Evolutionary conservation across 2,797 vertebrate species (phyloP).

Genomic region (Salmo trutta): DNA sequence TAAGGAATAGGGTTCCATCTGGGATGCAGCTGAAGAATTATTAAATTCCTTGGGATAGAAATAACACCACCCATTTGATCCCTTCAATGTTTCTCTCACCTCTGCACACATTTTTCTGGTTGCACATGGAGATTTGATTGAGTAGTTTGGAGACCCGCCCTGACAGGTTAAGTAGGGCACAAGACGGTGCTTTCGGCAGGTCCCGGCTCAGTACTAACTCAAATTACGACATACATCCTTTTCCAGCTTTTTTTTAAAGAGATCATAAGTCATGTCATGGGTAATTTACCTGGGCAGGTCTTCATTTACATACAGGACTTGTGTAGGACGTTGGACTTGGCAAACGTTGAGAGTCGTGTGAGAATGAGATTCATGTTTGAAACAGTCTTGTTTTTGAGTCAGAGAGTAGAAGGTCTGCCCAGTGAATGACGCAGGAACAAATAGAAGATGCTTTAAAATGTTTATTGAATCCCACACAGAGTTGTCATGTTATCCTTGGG

Average conservation of each 20-base stretch:
- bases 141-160: conserved; percentile 46
- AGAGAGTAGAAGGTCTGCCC: background rate
- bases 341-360: background rate
- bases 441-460: conserved; percentile 45
- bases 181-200: conserved; percentile 42
- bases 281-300: conserved; percentile 22
- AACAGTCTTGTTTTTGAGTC: too few species aligned
- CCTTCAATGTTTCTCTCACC: conserved; percentile 50
- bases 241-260: conserved; percentile 45
- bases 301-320: conserved; percentile 26
- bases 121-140: conserved; percentile 51
- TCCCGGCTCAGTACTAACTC: conserved; percentile 44
- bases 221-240: conserved; percentile 64
- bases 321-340: conserved; percentile 23
- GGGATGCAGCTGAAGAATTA: background rate
- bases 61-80: conserved; percentile 35
- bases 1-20: background rate
- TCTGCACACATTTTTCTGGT: conserved; percentile 29
- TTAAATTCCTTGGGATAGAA: conserved; percentile 36
- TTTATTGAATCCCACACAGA: conserved; percentile 48
- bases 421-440: conserved; percentile 28
- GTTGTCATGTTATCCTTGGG: conserved; percentile 42
- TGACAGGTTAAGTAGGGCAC: conserved; percentile 60
- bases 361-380: too few species aligned
- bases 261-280: conserved; percentile 48